Conservation (phyloP, 2,888 invertebrate species). For the Lycia hirtaria region DNA sequence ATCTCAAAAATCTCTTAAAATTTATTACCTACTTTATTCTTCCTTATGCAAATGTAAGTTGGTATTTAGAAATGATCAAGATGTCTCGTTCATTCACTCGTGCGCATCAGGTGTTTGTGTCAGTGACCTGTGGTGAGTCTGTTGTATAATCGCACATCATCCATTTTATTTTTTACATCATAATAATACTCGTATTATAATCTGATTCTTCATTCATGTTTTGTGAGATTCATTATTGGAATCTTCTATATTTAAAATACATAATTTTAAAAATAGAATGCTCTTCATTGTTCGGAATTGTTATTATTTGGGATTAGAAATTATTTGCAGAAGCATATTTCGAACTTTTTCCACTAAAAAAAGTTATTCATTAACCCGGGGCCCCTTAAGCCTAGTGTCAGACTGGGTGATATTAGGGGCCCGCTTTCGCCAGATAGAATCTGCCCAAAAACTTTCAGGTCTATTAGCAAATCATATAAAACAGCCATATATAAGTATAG, state of each 20-base stretch:
- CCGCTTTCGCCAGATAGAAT: too few species aligned
- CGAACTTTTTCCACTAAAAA: too few species aligned
- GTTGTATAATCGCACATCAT: constrained; percentile 30
- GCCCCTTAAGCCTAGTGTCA: too few species aligned
- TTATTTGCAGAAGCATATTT: too few species aligned
- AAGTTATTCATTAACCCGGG: too few species aligned
- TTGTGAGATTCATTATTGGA: constrained; percentile 9
- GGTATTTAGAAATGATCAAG: constrained; percentile 32
- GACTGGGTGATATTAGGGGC: too few species aligned
- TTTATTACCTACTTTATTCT: constrained; percentile 8
- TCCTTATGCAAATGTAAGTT: constrained; percentile 29
- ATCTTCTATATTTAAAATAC: neutral
- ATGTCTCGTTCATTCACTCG: constrained; percentile 46
- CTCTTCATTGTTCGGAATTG: too few species aligned
- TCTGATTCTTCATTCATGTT: constrained; percentile 17
- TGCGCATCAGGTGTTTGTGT: constrained; percentile 41
- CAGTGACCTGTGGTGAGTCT: constrained; percentile 41
- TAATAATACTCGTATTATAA: constrained; percentile 12
- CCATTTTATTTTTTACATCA: constrained; percentile 12
- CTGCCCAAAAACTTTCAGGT: too few species aligned
- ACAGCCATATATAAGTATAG: too few species aligned
- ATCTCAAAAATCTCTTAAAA: too few species aligned
- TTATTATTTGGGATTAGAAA: too few species aligned
- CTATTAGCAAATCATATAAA: too few species aligned
- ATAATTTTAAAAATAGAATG: neutral